phyloP scores from a whole-genome alignment of 1,140 invertebrate genomes.

The Thereuonema tuberculata region DNA sequence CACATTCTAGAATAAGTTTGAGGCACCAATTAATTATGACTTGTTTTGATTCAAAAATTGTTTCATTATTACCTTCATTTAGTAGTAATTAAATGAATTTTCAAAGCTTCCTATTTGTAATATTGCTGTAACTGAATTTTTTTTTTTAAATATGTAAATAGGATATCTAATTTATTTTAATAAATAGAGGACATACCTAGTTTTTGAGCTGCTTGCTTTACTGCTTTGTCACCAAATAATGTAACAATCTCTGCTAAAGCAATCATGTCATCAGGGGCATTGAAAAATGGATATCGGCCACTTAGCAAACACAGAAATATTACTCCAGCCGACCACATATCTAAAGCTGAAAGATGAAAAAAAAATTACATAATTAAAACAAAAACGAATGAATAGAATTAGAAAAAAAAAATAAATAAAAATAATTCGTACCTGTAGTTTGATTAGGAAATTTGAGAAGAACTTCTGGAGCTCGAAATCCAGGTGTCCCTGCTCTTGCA shows the following conservation, averaged over 20 bases:
- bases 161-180: neutral
- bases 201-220: conserved; percentile 49
- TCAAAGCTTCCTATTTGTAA: neutral
- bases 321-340: conserved; percentile 78
- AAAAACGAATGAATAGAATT: conserved; percentile 6
- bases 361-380: neutral
- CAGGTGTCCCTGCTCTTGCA: conserved; percentile 74
- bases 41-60: conserved; percentile 41
- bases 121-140: neutral
- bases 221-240: conserved; percentile 54
- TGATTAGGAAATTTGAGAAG: conserved; percentile 58
- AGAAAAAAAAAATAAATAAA: conserved; percentile 8
- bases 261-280: conserved; percentile 59
- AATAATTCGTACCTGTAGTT: conserved; percentile 46
- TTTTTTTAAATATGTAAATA: neutral
- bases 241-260: conserved; percentile 69
- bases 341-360: conserved; percentile 46
- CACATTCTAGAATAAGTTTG: conserved; percentile 40
- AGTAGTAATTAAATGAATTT: too few relatives aligned
- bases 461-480: conserved; percentile 77
- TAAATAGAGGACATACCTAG: conserved; percentile 41
- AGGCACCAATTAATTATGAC: conserved; percentile 35
- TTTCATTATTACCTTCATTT: conserved; percentile 25
- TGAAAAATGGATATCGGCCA: conserved; percentile 68
- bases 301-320: conserved; percentile 67